Conservation (phyloP, 2,797 vertebrate species). For the Alosa sapidissima region DNA sequence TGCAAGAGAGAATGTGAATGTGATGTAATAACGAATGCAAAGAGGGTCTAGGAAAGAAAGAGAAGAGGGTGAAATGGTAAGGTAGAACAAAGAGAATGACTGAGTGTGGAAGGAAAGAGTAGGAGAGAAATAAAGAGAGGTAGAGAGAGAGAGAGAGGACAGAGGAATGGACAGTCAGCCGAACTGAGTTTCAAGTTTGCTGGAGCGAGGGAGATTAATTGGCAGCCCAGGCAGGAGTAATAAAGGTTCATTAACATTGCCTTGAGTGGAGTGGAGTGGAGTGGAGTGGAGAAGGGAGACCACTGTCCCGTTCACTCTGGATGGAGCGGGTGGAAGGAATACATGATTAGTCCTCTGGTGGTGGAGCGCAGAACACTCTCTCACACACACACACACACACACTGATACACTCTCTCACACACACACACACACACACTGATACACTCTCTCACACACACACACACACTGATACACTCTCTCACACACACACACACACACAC, state of each 20-base stretch:
- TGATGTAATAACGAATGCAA: not conserved
- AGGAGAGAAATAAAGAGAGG: not conserved
- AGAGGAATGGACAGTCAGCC: not conserved
- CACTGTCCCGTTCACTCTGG: not conserved
- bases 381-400: not conserved
- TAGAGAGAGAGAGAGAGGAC: not conserved
- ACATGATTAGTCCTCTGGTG: constrained; percentile 4
- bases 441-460: constrained; percentile 1
- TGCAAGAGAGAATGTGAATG: not conserved
- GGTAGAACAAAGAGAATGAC: not conserved
- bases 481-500: not conserved
- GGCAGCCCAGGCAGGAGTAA: not conserved
- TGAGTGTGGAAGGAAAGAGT: not conserved
- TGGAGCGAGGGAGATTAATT: not conserved
- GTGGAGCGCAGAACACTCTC: not conserved
- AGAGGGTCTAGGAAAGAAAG: not conserved
- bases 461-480: not conserved
- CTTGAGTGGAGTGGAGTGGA: not conserved
- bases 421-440: not conserved
- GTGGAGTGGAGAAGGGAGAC: not conserved
- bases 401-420: not conserved
- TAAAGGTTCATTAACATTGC: not conserved
- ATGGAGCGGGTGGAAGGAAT: not conserved
- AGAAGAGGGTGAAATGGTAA: not conserved
- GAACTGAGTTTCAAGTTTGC: not conserved